These are phyloP conservation scores for Corythaeola cristata DNA, from an alignment of 2,113 vertebrate species.

Conservation along the genomic window DNA sequence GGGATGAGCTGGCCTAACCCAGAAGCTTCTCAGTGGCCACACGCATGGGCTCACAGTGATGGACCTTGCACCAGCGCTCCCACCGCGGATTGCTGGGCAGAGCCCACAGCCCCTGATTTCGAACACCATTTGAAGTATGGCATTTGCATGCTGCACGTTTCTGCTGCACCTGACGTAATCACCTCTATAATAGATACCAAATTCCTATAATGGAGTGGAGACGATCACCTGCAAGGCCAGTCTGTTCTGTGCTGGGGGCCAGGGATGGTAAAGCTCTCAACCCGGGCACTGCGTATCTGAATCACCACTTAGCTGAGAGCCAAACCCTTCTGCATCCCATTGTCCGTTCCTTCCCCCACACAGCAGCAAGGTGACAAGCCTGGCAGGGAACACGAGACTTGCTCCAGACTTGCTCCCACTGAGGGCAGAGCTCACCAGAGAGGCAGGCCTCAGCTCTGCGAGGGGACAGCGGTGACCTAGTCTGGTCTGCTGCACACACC, in stretches of 20 bases:
- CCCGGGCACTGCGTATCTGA: not conserved
- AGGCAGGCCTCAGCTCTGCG: not conserved
- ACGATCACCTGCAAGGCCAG: not conserved
- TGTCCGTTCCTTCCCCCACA: not conserved
- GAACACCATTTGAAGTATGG: not conserved
- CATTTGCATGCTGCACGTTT: not conserved
- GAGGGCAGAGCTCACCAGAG: not conserved
- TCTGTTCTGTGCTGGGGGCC: not conserved
- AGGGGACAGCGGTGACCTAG: not conserved
- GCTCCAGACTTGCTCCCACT: not conserved
- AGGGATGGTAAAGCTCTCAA: not conserved
- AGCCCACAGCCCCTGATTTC: not conserved
- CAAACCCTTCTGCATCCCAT: not conserved
- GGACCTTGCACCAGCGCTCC: not conserved
- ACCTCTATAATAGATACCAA: not conserved
- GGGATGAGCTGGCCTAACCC: not conserved
- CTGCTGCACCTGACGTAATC: not conserved
- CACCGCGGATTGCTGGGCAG: not conserved
- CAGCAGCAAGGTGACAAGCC: not conserved
- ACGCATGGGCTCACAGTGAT: accelerated
- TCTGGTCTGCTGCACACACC: not conserved
- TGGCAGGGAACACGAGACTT: not conserved
- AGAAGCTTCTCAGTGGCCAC: not conserved
- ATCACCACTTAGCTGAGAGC: not conserved
- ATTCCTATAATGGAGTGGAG: not conserved